phyloP scores from a whole-genome alignment of 2,797 vertebrate species.

The Enteromius radiatus region DNA sequence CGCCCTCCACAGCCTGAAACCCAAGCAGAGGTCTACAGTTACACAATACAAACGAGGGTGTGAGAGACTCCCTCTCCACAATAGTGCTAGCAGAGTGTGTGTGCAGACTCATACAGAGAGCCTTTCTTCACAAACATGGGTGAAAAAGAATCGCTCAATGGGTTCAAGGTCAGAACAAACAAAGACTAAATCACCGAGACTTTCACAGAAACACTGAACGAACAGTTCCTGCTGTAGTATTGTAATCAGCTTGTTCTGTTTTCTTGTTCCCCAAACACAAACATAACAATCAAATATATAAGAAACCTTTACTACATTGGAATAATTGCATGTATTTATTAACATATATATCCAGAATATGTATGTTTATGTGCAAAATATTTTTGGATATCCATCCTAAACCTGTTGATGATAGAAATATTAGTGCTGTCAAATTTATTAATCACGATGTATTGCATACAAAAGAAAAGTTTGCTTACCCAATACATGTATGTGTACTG shows the following conservation, averaged over 20 bases:
- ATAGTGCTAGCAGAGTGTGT: conserved; percentile 49
- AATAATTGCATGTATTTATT: neutral
- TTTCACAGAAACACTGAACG: neutral
- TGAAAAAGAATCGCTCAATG: neutral
- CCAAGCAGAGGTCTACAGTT: conserved; percentile 54
- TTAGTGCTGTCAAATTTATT: too few species aligned
- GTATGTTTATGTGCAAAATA: neutral
- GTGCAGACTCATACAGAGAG: neutral
- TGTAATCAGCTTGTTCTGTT: neutral
- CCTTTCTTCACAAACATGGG: conserved; percentile 9
- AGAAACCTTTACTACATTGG: neutral
- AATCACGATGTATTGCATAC: too few species aligned
- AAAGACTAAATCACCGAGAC: neutral
- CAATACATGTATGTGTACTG: too few species aligned
- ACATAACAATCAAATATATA: neutral
- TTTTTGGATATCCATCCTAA: neutral
- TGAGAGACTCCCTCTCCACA: conserved; percentile 51
- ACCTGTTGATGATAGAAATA: too few species aligned
- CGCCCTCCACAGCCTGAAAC: conserved; percentile 59
- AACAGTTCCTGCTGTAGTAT: neutral
- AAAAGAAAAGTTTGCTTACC: too few species aligned
- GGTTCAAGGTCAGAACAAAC: conserved; percentile 1
- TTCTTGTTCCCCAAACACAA: neutral
- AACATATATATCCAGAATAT: neutral
- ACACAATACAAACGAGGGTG: conserved; percentile 61